Percentiles rank a stretch among this genome's conserved stretches.
Conservation (phyloP, 1,140 invertebrate genomes). For the Drosophila punjabiensis region DNA sequence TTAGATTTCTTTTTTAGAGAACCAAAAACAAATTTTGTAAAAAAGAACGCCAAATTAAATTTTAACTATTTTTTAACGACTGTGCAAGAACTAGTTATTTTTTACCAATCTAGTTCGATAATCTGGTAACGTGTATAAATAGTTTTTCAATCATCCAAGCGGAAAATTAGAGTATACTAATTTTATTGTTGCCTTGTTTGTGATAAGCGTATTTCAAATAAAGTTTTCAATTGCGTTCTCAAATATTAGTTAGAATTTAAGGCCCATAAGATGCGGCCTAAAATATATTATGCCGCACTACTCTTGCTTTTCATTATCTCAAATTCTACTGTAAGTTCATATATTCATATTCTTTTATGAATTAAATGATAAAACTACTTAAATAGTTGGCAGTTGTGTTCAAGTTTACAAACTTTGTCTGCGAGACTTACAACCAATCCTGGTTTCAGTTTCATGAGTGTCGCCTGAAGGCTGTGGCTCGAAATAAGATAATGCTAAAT, state of each 20-base stretch:
- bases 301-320: not conserved
- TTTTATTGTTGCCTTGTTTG: not conserved
- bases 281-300: not conserved
- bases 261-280: not conserved
- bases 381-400: not conserved
- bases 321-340: not conserved
- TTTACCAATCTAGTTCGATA: not conserved
- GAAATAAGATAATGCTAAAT: not conserved
- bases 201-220: no score
- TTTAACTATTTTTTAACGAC: not conserved
- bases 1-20: no score
- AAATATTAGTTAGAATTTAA: not conserved
- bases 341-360: not conserved
- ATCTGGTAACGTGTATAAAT: not conserved
- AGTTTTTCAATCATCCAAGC: not conserved
- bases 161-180: not conserved
- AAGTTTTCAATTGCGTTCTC: no score
- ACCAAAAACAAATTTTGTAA: no score
- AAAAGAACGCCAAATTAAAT: not conserved
- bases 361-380: not conserved
- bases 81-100: not conserved
- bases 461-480: not conserved
- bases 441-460: constrained; percentile 1
- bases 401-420: constrained; percentile 3
- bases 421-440: constrained; percentile 1